Evolutionary conservation across 2,888 invertebrate species (phyloP).

Genomic region (Arge pagana): DNA sequence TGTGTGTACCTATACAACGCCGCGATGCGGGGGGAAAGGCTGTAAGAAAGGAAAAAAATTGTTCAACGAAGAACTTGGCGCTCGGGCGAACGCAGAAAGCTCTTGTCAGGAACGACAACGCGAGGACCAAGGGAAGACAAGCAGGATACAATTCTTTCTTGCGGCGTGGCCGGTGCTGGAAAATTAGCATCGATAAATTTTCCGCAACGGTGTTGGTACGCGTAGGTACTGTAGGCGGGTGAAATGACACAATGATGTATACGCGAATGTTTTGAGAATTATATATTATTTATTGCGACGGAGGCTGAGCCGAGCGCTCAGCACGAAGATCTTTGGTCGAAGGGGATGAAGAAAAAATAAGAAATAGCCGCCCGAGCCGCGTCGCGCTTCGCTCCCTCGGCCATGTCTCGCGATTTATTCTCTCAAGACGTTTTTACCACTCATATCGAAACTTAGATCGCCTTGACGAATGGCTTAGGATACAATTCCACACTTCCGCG

Average conservation of each 20-base stretch:
- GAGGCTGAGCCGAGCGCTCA: slow-evolving; percentile 26
- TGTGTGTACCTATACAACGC: too few relatives aligned
- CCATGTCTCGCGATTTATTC: too few relatives aligned
- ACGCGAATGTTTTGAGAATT: slow-evolving; percentile 57
- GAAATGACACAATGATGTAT: slow-evolving; percentile 57
- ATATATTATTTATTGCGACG: slow-evolving; percentile 55
- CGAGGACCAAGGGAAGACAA: slow-evolving; percentile 17
- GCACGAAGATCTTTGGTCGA: slow-evolving; percentile 21
- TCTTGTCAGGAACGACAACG: slow-evolving; percentile 16
- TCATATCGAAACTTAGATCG: too few relatives aligned
- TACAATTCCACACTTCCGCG: too few relatives aligned
- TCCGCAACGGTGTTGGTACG: slow-evolving; percentile 41
- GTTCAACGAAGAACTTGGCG: too few relatives aligned
- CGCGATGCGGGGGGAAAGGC: too few relatives aligned
- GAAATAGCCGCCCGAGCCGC: background rate
- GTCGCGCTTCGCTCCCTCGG: background rate
- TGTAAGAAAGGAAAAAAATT: too few relatives aligned
- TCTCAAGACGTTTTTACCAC: too few relatives aligned
- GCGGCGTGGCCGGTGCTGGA: slow-evolving; percentile 47
- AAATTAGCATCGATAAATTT: slow-evolving; percentile 60
- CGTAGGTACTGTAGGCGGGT: slow-evolving; percentile 44
- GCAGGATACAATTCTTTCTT: slow-evolving; percentile 48
- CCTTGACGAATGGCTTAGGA: too few relatives aligned
- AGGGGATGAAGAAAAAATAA: slow-evolving; percentile 20
- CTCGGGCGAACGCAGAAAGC: slow-evolving; percentile 7